Evolutionary conservation across 2,797 vertebrate species (phyloP).

Genomic region (Tolypeutes matacus): DNA sequence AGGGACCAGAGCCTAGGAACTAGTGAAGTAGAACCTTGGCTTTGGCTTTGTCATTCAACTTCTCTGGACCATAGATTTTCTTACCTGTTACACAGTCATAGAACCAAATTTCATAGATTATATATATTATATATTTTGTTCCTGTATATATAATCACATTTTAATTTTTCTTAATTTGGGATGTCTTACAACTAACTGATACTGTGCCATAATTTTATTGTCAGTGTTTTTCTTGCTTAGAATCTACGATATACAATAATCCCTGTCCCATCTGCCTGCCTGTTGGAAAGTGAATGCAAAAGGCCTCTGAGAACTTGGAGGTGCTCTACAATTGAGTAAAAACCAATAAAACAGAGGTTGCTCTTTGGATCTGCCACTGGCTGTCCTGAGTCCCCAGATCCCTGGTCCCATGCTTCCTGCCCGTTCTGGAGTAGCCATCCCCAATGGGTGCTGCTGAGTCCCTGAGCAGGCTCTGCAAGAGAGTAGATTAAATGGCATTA

Average conservation of each 20-base stretch:
- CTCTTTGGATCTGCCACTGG: background rate
- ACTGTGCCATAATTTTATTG: background rate
- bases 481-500: slow-evolving; percentile 72
- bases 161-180: background rate
- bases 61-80: background rate
- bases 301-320: background rate
- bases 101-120: background rate
- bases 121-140: too few species aligned
- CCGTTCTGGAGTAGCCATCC: background rate
- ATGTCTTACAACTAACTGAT: background rate
- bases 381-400: background rate
- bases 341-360: background rate
- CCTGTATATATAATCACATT: background rate
- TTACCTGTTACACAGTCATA: background rate
- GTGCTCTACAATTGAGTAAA: background rate
- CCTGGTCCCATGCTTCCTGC: background rate
- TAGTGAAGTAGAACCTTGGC: background rate
- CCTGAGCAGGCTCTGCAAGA: background rate
- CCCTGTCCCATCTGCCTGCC: background rate
- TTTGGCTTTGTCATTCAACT: slow-evolving; percentile 31
- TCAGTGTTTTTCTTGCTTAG: background rate
- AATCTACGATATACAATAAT: background rate
- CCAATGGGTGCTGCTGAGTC: background rate
- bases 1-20: background rate
- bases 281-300: background rate